Percentiles rank a stretch among this genome's conserved stretches.
Evolutionary conservation across 2,888 invertebrate genomes (phyloP).

Genomic region (Alsophila aescularia): DNA sequence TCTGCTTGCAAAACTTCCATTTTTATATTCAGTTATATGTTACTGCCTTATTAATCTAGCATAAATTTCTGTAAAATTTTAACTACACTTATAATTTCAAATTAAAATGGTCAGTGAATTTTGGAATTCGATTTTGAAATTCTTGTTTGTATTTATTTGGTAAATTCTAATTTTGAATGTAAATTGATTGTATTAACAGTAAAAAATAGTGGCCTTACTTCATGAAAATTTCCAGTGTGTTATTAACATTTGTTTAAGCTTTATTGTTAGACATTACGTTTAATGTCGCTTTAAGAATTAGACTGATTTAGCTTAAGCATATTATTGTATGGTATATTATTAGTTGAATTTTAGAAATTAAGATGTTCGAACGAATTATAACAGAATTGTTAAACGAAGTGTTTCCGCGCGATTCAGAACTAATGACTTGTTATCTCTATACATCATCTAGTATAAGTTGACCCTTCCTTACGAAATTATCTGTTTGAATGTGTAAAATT

Average conservation of each 20-base stretch:
- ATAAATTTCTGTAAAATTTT: constrained; percentile 44
- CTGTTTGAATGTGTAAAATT: neutral
- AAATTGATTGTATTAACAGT: constrained; percentile 45
- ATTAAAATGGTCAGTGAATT: constrained; percentile 38
- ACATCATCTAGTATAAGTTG: constrained; percentile 10
- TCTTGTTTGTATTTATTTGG: constrained; percentile 26
- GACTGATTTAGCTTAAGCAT: constrained; percentile 84
- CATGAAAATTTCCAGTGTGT: constrained; percentile 77
- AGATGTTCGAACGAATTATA: constrained; percentile 66
- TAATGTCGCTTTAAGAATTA: constrained; percentile 84
- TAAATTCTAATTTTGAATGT: constrained; percentile 26
- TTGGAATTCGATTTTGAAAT: constrained; percentile 37
- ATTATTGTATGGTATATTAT: constrained; percentile 77
- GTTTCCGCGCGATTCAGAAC: constrained; percentile 19
- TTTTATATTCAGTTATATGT: constrained; percentile 8
- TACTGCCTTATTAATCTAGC: constrained; percentile 65
- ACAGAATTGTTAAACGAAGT: constrained; percentile 30
- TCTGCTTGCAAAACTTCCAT: constrained; percentile 10
- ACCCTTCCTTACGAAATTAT: neutral
- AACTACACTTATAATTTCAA: constrained; percentile 34
- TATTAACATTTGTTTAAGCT: constrained; percentile 77
- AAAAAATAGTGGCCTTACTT: constrained; percentile 74
- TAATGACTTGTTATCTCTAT: constrained; percentile 25
- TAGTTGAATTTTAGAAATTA: constrained; percentile 74
- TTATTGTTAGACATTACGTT: constrained; percentile 75